Conservation (phyloP, 2,797 vertebrate genomes). For the Apogon hyalosoma region DNA sequence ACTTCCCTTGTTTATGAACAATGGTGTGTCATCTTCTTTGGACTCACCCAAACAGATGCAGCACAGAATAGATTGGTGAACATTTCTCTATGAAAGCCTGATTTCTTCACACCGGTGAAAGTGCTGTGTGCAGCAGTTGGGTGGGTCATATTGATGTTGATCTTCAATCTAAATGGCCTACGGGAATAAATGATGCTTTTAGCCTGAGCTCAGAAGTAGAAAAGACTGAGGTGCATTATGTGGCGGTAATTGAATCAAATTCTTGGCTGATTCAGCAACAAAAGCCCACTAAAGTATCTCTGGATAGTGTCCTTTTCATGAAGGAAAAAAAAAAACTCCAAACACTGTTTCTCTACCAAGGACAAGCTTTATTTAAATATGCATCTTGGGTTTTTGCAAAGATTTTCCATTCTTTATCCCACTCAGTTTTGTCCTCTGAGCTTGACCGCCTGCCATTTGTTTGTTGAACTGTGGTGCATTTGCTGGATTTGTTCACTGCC, state of each 20-base stretch:
- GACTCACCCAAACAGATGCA: no score
- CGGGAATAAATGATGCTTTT: conserved; percentile 44
- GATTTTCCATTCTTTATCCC: neutral
- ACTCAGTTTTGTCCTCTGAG: neutral
- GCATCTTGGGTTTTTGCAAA: neutral
- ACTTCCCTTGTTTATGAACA: neutral
- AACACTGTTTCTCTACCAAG: neutral
- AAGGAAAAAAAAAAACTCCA: neutral
- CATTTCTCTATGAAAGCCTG: no score
- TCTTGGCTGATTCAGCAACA: conserved; percentile 37
- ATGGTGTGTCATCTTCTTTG: no score
- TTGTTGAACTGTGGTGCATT: neutral
- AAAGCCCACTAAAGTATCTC: conserved; percentile 10
- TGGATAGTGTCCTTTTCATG: neutral
- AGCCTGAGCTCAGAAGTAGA: conserved; percentile 20
- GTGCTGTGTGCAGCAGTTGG: conserved; percentile 25
- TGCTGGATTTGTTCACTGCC: conserved; percentile 9
- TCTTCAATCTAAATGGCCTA: conserved; percentile 31
- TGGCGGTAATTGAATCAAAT: conserved; percentile 60
- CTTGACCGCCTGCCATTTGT: neutral
- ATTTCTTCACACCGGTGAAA: conserved; percentile 7
- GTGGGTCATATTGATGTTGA: conserved; percentile 26
- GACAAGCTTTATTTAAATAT: neutral
- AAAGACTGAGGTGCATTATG: conserved; percentile 39
- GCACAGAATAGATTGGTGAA: no score